These are phyloP conservation scores for Poeciliopsis prolifica DNA, from an alignment of 2,113 vertebrate species.

Conservation along the genomic window DNA sequence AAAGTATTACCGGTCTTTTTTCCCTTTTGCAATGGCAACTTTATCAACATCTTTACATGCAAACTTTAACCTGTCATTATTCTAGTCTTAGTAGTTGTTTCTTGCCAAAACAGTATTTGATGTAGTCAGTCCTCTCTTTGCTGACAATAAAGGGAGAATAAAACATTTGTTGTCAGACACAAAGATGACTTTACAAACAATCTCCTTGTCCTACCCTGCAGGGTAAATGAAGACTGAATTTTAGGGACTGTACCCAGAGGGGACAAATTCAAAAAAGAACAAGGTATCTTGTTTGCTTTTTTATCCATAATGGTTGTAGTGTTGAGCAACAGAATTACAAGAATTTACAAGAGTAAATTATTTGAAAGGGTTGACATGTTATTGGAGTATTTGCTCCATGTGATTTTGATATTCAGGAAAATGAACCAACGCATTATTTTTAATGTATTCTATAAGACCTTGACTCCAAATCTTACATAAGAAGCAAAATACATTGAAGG, in stretches of 20 bases:
- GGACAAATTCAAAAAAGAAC: conserved; percentile 18
- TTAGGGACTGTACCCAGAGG: conserved; percentile 22
- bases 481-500: conserved; percentile 30
- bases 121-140: neutral
- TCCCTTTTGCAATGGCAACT: neutral
- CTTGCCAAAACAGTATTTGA: neutral
- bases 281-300: conserved; percentile 12
- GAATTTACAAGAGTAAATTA: neutral
- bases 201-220: conserved; percentile 19
- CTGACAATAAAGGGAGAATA: conserved; percentile 9
- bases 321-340: conserved; percentile 7
- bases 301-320: conserved; percentile 19
- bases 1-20: neutral
- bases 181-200: conserved; percentile 37
- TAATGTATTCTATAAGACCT: conserved; percentile 52
- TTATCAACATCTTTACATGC: neutral
- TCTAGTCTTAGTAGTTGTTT: neutral
- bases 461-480: conserved; percentile 38
- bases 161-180: conserved; percentile 15
- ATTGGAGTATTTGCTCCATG: conserved; percentile 29
- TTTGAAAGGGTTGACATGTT: conserved; percentile 9
- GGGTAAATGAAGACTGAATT: conserved; percentile 42
- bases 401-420: conserved; percentile 34
- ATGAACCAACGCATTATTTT: conserved; percentile 31
- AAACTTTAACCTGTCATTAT: neutral